Evolutionary conservation across 53 echinoderm and acorn worm species (phyloP).

Genomic region (Holothuria scabra): DNA sequence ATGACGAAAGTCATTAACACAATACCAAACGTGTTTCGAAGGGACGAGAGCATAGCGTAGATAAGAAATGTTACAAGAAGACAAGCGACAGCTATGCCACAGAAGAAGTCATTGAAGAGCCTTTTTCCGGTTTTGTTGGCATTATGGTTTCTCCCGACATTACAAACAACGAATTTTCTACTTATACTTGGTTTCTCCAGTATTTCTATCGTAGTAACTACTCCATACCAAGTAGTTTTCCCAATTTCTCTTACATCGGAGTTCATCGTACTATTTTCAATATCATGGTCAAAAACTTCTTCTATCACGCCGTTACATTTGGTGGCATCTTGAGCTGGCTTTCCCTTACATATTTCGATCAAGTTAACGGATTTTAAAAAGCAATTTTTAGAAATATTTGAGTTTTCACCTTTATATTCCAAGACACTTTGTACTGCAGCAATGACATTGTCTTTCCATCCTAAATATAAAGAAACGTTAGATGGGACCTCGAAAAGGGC

Average conservation of each 20-base stretch:
- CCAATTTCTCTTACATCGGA: not conserved
- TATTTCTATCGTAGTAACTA: not conserved
- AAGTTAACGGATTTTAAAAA: not conserved
- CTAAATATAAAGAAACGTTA: not conserved
- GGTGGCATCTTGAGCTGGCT: not conserved
- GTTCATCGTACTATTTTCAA: not conserved
- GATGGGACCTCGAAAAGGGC: not conserved
- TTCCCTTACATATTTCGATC: conserved; percentile 3
- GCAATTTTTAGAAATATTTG: not conserved
- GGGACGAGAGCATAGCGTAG: not conserved
- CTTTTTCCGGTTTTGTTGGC: not conserved
- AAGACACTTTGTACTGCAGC: not conserved
- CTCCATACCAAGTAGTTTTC: not conserved
- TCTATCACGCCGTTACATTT: conserved; percentile 13
- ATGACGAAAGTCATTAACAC: not conserved
- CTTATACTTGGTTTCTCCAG: too few species aligned
- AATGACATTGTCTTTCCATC: not conserved
- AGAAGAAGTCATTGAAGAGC: not conserved
- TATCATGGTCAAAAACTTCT: not conserved
- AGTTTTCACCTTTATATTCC: too few species aligned
- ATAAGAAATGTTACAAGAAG: not conserved
- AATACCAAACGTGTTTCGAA: conserved; percentile 6
- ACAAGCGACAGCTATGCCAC: not conserved
- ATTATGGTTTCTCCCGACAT: not conserved
- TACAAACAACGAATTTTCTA: not conserved